Conservation (phyloP, 2,888 invertebrate genomes). For the Prosopocoilus inquinatus region DNA sequence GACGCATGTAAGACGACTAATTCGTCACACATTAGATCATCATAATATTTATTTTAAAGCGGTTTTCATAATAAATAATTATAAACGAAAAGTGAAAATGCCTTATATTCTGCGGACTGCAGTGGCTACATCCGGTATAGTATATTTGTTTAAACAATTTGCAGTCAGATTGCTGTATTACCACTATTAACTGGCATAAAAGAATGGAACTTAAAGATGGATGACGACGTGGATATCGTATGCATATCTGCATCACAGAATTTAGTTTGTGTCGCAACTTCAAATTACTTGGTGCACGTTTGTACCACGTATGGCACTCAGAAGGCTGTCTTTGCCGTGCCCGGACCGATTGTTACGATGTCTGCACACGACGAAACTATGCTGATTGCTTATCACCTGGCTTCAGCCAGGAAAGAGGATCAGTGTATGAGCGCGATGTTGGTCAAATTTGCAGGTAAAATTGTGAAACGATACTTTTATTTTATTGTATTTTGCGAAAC, state of each 20-base stretch:
- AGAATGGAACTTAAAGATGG: conserved; percentile 82
- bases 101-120: too few species aligned
- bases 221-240: conserved; percentile 74
- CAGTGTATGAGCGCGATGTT: conserved; percentile 58
- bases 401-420: conserved; percentile 53
- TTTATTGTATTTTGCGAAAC: too few species aligned
- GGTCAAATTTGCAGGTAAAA: conserved; percentile 51
- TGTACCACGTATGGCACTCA: conserved; percentile 88
- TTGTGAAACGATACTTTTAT: not conserved
- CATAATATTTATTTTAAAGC: too few species aligned
- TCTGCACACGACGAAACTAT: conserved; percentile 62
- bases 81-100: too few species aligned
- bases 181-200: conserved; percentile 73
- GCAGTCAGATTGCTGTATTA: conserved; percentile 72
- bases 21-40: too few species aligned
- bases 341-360: conserved; percentile 72
- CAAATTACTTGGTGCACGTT: conserved; percentile 71
- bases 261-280: conserved; percentile 78
- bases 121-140: too few species aligned
- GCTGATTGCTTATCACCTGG: conserved; percentile 66
- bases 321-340: conserved; percentile 69
- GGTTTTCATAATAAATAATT: too few species aligned
- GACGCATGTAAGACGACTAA: too few species aligned
- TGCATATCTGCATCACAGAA: conserved; percentile 67
- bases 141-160: conserved; percentile 21